phyloP scores from a whole-genome alignment of 2,888 invertebrate species.

The Lochmaea capreae region DNA sequence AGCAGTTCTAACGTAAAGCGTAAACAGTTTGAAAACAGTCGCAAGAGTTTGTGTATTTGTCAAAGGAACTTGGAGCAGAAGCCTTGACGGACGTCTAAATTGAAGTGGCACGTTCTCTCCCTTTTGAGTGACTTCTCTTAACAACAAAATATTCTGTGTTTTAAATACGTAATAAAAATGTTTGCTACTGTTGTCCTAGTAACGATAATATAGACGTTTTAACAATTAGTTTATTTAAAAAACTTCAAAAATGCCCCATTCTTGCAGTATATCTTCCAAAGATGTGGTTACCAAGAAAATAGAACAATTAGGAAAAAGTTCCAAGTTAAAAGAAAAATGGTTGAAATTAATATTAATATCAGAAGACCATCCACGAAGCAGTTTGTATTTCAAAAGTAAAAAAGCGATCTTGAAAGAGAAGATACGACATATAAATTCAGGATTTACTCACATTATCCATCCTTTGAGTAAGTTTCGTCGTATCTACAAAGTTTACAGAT shows the following conservation, averaged over 20 bases:
- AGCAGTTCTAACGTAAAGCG: too few relatives aligned
- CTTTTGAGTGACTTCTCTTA: too few relatives aligned
- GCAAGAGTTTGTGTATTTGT: too few relatives aligned
- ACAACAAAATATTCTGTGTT: neutral
- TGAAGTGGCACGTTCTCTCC: too few relatives aligned
- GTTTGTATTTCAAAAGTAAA: slow-evolving; percentile 45
- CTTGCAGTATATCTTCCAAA: neutral
- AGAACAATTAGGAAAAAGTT: neutral
- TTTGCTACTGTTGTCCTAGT: neutral
- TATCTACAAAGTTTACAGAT: slow-evolving; percentile 38
- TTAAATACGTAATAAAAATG: neutral
- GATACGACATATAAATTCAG: slow-evolving; percentile 39
- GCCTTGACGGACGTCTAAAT: too few relatives aligned
- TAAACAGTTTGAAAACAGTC: too few relatives aligned
- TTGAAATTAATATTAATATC: slow-evolving; percentile 17
- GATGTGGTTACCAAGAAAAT: neutral
- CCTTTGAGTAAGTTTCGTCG: slow-evolving; percentile 47
- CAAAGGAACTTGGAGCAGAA: too few relatives aligned
- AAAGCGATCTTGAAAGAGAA: slow-evolving; percentile 41
- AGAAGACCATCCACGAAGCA: slow-evolving; percentile 7
- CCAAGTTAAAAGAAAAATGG: neutral
- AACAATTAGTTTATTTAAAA: neutral
- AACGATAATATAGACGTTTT: neutral
- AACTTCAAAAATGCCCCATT: slow-evolving; percentile 7
- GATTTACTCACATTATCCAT: slow-evolving; percentile 43